A percentile compares a stretch with the other conserved stretches of the same genome.
Conservation (phyloP, 2,888 invertebrate species). For the Pyrrhopygopsis socrates region DNA sequence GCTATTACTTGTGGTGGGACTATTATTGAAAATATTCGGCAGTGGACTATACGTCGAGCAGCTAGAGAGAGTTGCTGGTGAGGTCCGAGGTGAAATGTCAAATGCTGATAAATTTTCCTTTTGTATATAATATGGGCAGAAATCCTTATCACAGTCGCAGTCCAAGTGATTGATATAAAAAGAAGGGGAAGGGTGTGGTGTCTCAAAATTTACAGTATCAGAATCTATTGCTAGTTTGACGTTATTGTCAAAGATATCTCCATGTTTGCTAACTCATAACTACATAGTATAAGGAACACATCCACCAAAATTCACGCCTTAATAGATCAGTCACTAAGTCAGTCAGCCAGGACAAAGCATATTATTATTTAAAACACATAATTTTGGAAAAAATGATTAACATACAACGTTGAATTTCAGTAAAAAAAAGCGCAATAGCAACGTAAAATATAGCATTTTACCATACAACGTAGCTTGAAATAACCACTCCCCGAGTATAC, state of each 20-base stretch:
- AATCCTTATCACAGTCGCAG: not conserved
- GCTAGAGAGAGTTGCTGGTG: not conserved
- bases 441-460: constrained; percentile 16
- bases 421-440: not conserved
- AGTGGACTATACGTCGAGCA: not conserved
- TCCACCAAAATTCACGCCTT: not conserved
- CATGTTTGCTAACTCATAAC: not conserved
- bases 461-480: constrained; percentile 3
- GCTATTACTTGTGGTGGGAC: not conserved
- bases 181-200: not conserved
- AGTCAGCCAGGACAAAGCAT: not conserved
- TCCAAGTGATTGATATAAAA: not conserved
- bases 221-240: not conserved
- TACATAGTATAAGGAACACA: not conserved
- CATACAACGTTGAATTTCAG: not conserved
- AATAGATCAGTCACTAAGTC: not conserved
- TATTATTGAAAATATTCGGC: not conserved
- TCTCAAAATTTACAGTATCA: not conserved
- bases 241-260: not conserved
- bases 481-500: constrained; percentile 7
- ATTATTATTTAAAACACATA: not conserved
- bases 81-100: not conserved
- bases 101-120: not conserved
- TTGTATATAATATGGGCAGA: not conserved
- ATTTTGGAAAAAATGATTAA: not conserved